These are phyloP conservation scores for Trichoplusia ni DNA, from an alignment of 1,140 invertebrate genomes.

Conservation along the genomic window DNA sequence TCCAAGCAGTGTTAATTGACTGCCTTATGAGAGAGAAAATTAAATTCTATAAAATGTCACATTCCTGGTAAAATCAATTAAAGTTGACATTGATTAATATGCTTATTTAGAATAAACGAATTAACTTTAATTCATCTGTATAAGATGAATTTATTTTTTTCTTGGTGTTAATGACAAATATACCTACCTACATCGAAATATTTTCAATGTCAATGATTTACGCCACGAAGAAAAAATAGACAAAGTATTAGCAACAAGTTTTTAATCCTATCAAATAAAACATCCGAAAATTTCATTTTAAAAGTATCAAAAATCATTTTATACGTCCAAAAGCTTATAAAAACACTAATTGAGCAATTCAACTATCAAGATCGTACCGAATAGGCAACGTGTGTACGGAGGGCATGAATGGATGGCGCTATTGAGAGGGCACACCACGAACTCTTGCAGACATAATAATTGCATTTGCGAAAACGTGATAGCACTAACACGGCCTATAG, in stretches of 20 bases:
- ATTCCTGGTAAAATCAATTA: slow-evolving; percentile 11
- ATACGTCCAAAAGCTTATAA: slow-evolving; percentile 9
- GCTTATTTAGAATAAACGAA: not conserved
- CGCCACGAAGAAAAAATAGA: too few relatives aligned
- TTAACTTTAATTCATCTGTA: too few relatives aligned
- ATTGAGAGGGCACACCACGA: too few relatives aligned
- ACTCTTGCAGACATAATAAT: too few relatives aligned
- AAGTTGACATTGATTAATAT: slow-evolving; percentile 1
- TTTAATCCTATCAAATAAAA: too few relatives aligned
- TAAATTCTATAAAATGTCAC: slow-evolving; percentile 13
- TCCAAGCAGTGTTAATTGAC: not conserved
- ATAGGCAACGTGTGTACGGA: not conserved
- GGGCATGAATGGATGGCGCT: slow-evolving; percentile 20
- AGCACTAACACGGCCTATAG: too few relatives aligned
- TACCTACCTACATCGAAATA: too few relatives aligned
- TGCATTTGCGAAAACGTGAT: too few relatives aligned
- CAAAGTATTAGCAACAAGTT: too few relatives aligned
- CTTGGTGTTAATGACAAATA: too few relatives aligned
- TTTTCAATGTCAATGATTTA: too few relatives aligned
- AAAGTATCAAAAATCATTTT: not conserved
- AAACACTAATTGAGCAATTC: slow-evolving; percentile 25
- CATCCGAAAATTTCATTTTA: not conserved
- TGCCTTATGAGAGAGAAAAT: slow-evolving; percentile 6
- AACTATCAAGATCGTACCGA: slow-evolving; percentile 15
- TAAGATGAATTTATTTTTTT: too few relatives aligned